phyloP scores from a whole-genome alignment of 1,140 invertebrate genomes.

The Bombus waltoni region DNA sequence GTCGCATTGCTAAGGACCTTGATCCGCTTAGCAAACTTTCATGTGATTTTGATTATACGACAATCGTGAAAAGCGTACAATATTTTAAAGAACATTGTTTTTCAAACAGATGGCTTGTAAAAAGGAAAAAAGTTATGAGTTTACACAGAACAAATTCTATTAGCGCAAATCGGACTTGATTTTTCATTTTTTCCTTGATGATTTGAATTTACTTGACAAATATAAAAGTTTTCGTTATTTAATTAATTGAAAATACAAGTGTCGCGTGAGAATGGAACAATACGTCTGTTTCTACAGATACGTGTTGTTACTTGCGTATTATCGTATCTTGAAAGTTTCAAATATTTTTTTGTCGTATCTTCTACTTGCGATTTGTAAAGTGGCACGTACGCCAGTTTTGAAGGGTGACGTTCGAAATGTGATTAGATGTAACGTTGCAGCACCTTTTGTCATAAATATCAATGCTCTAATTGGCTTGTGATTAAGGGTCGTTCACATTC shows the following conservation, averaged over 20 bases:
- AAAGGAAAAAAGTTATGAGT: neutral
- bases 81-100: neutral
- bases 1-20: constrained; percentile 25
- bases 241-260: neutral
- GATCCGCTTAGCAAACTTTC: constrained; percentile 13
- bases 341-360: neutral
- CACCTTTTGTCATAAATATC: constrained; percentile 52
- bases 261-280: neutral
- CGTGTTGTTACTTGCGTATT: neutral
- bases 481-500: constrained; percentile 75
- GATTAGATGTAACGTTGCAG: constrained; percentile 68
- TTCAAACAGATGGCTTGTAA: neutral
- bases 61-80: neutral
- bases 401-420: constrained; percentile 65
- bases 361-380: neutral
- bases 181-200: neutral
- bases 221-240: neutral
- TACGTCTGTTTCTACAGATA: neutral
- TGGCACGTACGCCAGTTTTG: neutral
- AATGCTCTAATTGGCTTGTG: constrained; percentile 75
- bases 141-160: neutral
- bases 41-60: neutral
- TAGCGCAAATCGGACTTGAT: neutral
- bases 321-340: neutral
- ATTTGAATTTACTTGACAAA: neutral